These are phyloP conservation scores for Erebia aethiops DNA, from an alignment of 2,888 invertebrate genomes.

Conservation along the genomic window DNA sequence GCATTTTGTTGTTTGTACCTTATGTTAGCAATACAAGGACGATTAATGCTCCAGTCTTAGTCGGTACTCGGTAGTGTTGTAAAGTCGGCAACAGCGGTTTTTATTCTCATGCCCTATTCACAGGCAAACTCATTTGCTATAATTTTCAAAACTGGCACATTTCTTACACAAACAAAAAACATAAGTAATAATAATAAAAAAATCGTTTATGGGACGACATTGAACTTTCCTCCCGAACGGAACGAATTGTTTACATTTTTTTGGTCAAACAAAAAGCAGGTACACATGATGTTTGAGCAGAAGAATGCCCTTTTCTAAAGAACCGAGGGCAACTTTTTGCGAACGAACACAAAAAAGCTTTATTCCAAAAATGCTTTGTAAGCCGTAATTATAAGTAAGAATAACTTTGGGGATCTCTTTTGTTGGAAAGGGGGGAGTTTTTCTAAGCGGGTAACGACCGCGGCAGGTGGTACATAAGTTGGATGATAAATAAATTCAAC, in stretches of 20 bases:
- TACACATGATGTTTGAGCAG: conserved; percentile 52
- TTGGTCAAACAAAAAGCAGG: conserved; percentile 55
- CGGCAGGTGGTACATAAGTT: conserved; percentile 78
- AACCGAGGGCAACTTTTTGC: conserved; percentile 69
- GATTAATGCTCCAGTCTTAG: background rate
- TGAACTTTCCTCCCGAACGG: conserved; percentile 47
- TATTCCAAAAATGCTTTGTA: conserved; percentile 72
- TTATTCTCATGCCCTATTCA: background rate
- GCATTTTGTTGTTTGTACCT: too few species aligned
- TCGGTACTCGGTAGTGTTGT: too few species aligned
- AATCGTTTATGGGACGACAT: conserved; percentile 28
- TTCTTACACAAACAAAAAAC: background rate
- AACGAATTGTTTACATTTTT: conserved; percentile 78
- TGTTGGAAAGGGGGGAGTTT: conserved; percentile 73
- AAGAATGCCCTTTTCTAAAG: conserved; percentile 64
- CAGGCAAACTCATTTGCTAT: background rate
- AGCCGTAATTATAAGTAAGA: conserved; percentile 77
- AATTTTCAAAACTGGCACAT: background rate
- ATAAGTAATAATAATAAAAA: background rate
- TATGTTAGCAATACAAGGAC: background rate
- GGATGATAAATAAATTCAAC: conserved; percentile 65
- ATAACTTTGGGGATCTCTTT: conserved; percentile 79
- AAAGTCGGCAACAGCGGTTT: too few species aligned
- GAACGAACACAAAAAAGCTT: conserved; percentile 60
- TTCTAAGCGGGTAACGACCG: conserved; percentile 78